phyloP scores from a whole-genome alignment of 2,113 vertebrate genomes.

The Cochlearius cochlearius region DNA sequence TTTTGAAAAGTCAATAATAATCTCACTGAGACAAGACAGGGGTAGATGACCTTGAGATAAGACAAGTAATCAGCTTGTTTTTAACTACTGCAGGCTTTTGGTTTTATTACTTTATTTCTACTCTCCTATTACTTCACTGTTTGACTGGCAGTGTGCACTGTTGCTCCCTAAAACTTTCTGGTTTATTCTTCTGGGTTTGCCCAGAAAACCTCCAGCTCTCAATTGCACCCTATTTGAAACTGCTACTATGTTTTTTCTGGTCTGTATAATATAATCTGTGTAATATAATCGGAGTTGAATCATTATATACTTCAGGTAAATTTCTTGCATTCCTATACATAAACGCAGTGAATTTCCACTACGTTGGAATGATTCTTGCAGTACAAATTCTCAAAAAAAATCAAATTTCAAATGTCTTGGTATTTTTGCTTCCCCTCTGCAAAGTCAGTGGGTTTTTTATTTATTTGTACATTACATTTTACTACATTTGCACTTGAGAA shows the following conservation, averaged over 20 bases:
- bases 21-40: background rate
- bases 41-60: background rate
- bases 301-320: background rate
- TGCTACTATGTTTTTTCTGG: background rate
- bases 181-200: background rate
- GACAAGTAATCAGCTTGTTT: background rate
- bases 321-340: background rate
- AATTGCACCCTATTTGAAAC: background rate
- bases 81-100: background rate
- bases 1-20: conserved; percentile 1
- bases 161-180: background rate
- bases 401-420: background rate
- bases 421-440: background rate
- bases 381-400: background rate
- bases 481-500: background rate
- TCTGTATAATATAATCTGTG: background rate
- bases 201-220: background rate
- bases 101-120: background rate
- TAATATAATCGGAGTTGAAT: background rate
- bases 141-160: background rate
- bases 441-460: background rate
- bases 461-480: background rate
- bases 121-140: background rate
- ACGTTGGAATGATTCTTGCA: background rate
- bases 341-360: background rate